phyloP scores from a whole-genome alignment of 2,113 vertebrate species.

The Poeciliopsis occidentalis region DNA sequence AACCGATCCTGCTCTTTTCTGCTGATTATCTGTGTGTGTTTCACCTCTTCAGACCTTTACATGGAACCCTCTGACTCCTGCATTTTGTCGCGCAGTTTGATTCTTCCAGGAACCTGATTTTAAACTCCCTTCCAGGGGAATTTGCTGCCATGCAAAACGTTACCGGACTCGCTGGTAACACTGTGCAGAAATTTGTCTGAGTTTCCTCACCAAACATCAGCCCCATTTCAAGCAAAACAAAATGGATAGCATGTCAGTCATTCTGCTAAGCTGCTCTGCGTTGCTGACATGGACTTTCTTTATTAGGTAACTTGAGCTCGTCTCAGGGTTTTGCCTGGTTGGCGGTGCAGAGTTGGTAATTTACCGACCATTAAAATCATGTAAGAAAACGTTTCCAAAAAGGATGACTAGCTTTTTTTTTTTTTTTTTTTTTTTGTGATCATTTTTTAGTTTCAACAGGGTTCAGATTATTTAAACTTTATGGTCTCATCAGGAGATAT shows the following conservation, averaged over 20 bases:
- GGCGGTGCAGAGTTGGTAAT: constrained; percentile 18
- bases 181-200: constrained; percentile 27
- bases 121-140: constrained; percentile 8
- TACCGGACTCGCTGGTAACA: background rate
- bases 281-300: constrained; percentile 36
- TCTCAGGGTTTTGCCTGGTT: constrained; percentile 1
- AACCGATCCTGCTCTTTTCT: constrained; percentile 27
- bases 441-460: background rate
- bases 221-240: constrained; percentile 48
- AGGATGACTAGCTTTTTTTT: background rate
- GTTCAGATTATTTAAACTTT: background rate
- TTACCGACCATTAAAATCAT: constrained; percentile 7
- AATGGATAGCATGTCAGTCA: constrained; percentile 24
- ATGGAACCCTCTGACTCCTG: background rate
- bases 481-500: too few species aligned
- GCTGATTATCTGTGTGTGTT: constrained; percentile 26
- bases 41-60: constrained; percentile 22
- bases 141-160: constrained; percentile 38
- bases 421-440: background rate
- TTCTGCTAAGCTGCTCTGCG: constrained; percentile 43
- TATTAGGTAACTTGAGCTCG: constrained; percentile 34
- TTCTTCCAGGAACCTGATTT: constrained; percentile 36
- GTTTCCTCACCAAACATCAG: constrained; percentile 42
- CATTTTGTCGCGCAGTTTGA: background rate
- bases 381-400: constrained; percentile 2